These are phyloP conservation scores for Belgica antarctica DNA, from an alignment of 2,888 invertebrate genomes.

Conservation along the genomic window DNA sequence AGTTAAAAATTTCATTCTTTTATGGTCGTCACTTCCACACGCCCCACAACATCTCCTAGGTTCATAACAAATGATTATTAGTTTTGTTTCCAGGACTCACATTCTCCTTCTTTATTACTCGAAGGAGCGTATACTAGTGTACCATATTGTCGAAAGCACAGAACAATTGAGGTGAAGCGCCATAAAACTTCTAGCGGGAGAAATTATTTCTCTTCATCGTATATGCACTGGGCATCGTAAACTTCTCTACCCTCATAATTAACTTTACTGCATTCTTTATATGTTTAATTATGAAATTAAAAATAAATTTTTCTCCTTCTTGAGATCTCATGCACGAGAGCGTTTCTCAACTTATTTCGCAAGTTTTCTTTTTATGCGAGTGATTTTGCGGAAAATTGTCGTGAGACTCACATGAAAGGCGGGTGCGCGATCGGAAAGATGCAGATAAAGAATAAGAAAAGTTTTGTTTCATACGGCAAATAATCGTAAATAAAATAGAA, in stretches of 20 bases:
- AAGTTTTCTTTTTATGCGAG: not conserved
- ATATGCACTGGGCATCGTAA: not conserved
- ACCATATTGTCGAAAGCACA: not conserved
- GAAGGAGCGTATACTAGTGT: not conserved
- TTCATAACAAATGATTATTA: constrained; percentile 25
- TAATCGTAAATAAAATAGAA: constrained; percentile 28
- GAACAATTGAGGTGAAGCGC: constrained; percentile 4
- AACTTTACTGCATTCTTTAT: constrained; percentile 26
- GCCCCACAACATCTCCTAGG: too few species aligned
- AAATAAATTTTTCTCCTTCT: constrained; percentile 10
- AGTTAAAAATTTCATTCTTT: too few species aligned
- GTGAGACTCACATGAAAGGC: not conserved
- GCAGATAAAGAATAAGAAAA: not conserved
- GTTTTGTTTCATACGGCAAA: constrained; percentile 21
- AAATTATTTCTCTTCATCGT: not conserved
- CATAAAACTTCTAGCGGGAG: too few species aligned
- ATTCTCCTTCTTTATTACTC: not conserved
- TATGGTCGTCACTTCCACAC: too few species aligned
- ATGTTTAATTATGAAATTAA: constrained; percentile 15
- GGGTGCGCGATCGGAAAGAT: too few species aligned
- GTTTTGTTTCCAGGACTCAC: constrained; percentile 18
- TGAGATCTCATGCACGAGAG: not conserved
- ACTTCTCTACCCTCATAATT: constrained; percentile 1
- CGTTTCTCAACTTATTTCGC: not conserved
- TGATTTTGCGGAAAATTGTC: not conserved